Evolutionary conservation across 2,888 invertebrate species (phyloP).

Genomic region (Tipula lateralis): DNA sequence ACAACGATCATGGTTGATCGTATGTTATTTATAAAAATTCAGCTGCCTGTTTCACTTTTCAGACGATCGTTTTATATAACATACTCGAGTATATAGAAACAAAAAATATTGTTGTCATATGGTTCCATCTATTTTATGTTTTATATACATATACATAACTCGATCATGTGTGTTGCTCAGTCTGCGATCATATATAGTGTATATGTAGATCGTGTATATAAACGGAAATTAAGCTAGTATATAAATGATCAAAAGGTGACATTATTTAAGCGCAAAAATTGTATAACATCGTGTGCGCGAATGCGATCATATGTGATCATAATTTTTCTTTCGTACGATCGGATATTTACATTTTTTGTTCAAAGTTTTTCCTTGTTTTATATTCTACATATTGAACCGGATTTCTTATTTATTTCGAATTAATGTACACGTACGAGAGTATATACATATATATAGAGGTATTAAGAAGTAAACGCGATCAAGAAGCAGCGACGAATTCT

Average conservation of each 20-base stretch:
- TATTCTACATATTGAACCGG: not conserved
- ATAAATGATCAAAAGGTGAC: slow-evolving; percentile 3
- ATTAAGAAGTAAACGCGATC: not conserved
- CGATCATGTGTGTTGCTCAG: not conserved
- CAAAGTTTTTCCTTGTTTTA: not conserved
- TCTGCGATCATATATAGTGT: not conserved
- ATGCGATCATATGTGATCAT: slow-evolving; percentile 4
- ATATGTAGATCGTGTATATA: not conserved
- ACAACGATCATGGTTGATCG: slow-evolving; percentile 5
- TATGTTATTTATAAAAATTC: slow-evolving; percentile 11
- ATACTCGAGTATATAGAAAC: not conserved
- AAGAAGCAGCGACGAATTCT: not conserved
- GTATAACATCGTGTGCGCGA: not conserved
- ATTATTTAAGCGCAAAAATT: slow-evolving; percentile 11
- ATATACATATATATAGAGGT: not conserved
- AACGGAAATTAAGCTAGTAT: slow-evolving; percentile 1
- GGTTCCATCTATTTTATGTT: not conserved
- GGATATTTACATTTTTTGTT: slow-evolving; percentile 11
- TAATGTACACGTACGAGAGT: not conserved
- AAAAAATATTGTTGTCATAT: not conserved
- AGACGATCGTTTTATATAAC: not conserved
- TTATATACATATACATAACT: not conserved
- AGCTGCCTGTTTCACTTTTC: slow-evolving; percentile 19
- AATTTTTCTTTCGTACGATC: not conserved
- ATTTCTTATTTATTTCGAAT: slow-evolving; percentile 19